Percentiles rank a stretch among this genome's conserved stretches.
phyloP scores from a whole-genome alignment of 2,888 invertebrate genomes.

The Caenorhabditis panamensis region DNA sequence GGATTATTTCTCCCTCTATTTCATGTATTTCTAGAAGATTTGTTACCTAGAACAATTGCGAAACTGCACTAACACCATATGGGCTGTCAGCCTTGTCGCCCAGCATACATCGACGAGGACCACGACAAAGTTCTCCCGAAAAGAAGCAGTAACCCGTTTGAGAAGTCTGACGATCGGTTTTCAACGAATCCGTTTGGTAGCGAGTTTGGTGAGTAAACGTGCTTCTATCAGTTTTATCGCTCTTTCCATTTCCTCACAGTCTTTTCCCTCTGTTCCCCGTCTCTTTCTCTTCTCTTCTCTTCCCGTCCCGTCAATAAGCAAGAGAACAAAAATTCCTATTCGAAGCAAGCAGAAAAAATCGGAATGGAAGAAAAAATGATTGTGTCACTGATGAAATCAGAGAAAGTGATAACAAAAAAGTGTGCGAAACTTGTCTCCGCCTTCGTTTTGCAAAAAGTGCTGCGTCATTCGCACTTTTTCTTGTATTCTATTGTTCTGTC shows the following conservation, averaged over 20 bases:
- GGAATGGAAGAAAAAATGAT: constrained; percentile 21
- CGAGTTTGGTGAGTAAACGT: constrained; percentile 40
- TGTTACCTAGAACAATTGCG: too few relatives aligned
- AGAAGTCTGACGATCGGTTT: constrained; percentile 25
- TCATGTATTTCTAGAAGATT: too few relatives aligned
- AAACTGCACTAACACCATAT: too few relatives aligned
- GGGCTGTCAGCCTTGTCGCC: constrained; percentile 53
- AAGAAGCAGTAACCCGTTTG: constrained; percentile 32
- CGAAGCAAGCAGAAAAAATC: not conserved
- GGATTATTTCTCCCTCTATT: too few relatives aligned
- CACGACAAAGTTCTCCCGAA: constrained; percentile 1
- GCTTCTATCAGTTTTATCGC: constrained; percentile 25
- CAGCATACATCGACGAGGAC: constrained; percentile 40
- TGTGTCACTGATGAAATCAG: constrained; percentile 1
- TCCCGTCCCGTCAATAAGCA: too few relatives aligned
- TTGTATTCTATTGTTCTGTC: not conserved
- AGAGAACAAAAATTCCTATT: too few relatives aligned
- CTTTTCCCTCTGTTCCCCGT: too few relatives aligned
- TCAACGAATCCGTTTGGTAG: constrained; percentile 41
- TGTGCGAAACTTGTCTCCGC: constrained; percentile 53
- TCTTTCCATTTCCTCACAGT: too few relatives aligned
- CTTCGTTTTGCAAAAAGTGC: constrained; percentile 21
- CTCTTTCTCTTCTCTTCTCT: too few relatives aligned
- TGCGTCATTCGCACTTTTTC: constrained; percentile 2
- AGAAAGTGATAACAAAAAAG: constrained; percentile 29